Percentiles rank a stretch among this genome's conserved stretches.
Conservation (phyloP, 2,888 invertebrate species). For the Pachydiplax longipennis region DNA sequence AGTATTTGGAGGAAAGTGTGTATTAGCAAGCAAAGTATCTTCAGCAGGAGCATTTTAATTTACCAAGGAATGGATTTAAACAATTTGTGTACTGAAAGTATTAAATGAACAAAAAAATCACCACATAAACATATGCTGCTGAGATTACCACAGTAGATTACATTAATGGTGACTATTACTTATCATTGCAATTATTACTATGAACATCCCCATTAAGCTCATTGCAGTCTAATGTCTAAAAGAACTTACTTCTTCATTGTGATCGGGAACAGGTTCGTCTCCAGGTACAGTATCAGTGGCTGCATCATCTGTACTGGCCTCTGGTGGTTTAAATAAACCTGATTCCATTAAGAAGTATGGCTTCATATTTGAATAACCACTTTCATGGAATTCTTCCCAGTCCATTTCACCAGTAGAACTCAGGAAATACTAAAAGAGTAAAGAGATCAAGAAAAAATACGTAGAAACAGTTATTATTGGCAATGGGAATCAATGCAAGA, state of each 20-base stretch:
- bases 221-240: not conserved
- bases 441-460: not conserved
- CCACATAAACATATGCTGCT: no score
- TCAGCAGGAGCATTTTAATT: no score
- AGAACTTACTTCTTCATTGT: not conserved
- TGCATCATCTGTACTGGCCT: slow-evolving; percentile 46
- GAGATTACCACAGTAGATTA: no score
- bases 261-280: not conserved
- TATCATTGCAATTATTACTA: no score
- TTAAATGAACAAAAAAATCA: no score
- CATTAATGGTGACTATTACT: no score
- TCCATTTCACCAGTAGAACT: slow-evolving; percentile 71
- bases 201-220: no score
- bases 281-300: not conserved
- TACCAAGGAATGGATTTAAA: no score
- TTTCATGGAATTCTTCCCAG: slow-evolving; percentile 70
- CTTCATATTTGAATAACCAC: slow-evolving; percentile 81
- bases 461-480: slow-evolving; percentile 52
- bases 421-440: slow-evolving; percentile 57
- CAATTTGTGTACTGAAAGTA: no score
- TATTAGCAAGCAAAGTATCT: no score
- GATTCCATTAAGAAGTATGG: slow-evolving; percentile 79
- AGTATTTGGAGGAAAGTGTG: no score
- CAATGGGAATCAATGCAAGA: slow-evolving; percentile 68
- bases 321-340: slow-evolving; percentile 71